Conservation (phyloP, 2,113 vertebrate genomes). For the Sebastes fasciatus region DNA sequence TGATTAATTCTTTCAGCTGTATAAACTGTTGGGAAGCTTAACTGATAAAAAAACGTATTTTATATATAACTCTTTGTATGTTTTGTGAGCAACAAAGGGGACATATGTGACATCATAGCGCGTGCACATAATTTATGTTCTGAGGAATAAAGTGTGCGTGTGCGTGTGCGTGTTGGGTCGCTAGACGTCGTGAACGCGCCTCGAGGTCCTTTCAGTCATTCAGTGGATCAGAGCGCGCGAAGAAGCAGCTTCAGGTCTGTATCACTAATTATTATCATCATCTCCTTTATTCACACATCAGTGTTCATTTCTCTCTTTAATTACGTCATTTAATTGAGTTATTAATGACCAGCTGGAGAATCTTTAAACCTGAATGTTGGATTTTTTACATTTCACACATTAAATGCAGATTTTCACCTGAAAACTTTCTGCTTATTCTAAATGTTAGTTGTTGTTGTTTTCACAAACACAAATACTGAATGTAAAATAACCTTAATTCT, state of each 20-base stretch:
- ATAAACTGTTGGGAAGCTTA: too few species aligned
- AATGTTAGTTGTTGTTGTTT: background rate
- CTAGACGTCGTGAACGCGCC: background rate
- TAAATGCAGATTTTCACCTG: background rate
- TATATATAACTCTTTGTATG: too few species aligned
- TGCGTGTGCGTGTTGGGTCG: background rate
- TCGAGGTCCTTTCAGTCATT: background rate
- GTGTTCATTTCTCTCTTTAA: too few species aligned
- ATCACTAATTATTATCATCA: too few species aligned
- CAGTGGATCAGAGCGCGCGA: background rate
- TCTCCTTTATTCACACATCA: background rate
- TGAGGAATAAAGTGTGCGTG: background rate
- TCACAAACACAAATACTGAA: background rate
- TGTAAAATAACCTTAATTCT: background rate
- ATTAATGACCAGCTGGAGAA: background rate
- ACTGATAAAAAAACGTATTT: too few species aligned
- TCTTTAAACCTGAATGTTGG: background rate
- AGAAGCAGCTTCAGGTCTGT: conserved; percentile 46
- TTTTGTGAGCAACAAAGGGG: too few species aligned
- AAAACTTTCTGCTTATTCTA: background rate
- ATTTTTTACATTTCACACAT: background rate
- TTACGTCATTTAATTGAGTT: background rate
- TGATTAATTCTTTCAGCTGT: too few species aligned
- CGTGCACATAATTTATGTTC: too few species aligned
- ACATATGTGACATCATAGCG: too few species aligned